A percentile compares a stretch with the other conserved stretches of the same genome.
These are phyloP conservation scores for Calcarius lapponicus DNA, from an alignment of 2,797 vertebrate genomes.

Conservation along the genomic window DNA sequence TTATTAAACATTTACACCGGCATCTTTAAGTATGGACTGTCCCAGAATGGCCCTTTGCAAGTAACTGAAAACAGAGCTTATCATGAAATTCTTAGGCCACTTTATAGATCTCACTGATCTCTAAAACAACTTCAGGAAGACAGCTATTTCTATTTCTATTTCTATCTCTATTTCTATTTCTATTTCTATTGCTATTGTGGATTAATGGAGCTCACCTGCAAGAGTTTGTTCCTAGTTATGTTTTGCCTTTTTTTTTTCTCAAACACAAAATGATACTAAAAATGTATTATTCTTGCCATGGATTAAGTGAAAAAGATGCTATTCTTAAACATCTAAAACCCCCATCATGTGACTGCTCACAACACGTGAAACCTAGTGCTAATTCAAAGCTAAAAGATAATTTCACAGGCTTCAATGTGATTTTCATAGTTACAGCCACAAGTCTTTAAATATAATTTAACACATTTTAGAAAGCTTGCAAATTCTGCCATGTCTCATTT, in stretches of 20 bases:
- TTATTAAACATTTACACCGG: not conserved
- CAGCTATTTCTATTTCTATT: not conserved
- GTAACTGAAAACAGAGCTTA: not conserved
- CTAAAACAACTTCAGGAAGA: not conserved
- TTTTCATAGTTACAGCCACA: slow-evolving; percentile 26
- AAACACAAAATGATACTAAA: not conserved
- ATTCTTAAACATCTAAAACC: not conserved
- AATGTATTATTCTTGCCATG: not conserved
- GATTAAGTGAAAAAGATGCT: not conserved
- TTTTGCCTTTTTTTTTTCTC: not conserved
- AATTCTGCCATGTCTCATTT: slow-evolving; percentile 4
- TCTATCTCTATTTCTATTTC: no score
- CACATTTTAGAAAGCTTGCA: slow-evolving; percentile 41
- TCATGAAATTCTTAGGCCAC: not conserved
- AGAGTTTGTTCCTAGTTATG: not conserved
- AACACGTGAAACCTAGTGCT: not conserved
- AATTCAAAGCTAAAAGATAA: slow-evolving; percentile 30
- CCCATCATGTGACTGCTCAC: not conserved
- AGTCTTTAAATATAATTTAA: slow-evolving; percentile 57
- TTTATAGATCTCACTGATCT: not conserved
- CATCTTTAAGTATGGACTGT: not conserved
- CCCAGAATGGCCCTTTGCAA: not conserved
- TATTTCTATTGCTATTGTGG: not conserved
- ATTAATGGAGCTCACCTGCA: not conserved
- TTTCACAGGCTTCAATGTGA: slow-evolving; percentile 24